Conservation (phyloP, 2,888 invertebrate genomes). For the Brassicogethes aeneus region DNA sequence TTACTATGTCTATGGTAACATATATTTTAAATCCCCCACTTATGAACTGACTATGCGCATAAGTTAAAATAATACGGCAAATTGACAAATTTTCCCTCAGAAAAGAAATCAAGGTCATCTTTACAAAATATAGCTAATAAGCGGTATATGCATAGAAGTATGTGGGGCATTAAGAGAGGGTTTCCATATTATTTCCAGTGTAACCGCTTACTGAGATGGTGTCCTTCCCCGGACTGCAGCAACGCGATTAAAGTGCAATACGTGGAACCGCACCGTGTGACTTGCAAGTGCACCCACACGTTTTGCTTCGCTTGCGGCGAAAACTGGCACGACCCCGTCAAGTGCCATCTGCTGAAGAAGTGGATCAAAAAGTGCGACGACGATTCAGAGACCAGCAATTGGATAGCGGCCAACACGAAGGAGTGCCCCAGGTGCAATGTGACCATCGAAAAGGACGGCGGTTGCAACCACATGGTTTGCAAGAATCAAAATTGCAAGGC, state of each 20-base stretch:
- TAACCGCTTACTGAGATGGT: constrained; percentile 93
- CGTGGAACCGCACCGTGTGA: constrained; percentile 84
- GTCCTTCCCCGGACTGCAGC: constrained; percentile 95
- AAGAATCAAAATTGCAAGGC: constrained; percentile 97
- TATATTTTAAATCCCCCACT: too few relatives aligned
- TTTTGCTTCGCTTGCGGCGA: constrained; percentile 97
- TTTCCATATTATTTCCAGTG: too few relatives aligned
- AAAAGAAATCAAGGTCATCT: too few relatives aligned
- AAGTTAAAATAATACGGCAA: too few relatives aligned
- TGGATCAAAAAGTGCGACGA: constrained; percentile 99
- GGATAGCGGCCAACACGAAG: constrained; percentile 99
- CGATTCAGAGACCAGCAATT: constrained; percentile 97
- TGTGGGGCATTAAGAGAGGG: too few relatives aligned
- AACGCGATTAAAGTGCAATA: constrained; percentile 89
- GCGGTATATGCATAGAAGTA: too few relatives aligned
- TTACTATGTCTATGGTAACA: too few relatives aligned
- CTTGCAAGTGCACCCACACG: constrained; percentile 84
- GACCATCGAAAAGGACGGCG: constrained; percentile 94
- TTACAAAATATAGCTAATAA: too few relatives aligned
- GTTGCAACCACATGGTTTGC: constrained; percentile 98
- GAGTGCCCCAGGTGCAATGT: constrained; percentile 98
- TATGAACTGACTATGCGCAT: too few relatives aligned
- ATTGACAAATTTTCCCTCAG: too few relatives aligned
- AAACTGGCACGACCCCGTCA: constrained; percentile 98
- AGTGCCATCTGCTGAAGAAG: constrained; percentile 82